These are phyloP conservation scores for Pygoscelis adeliae DNA, from an alignment of 2,113 vertebrate genomes.

Conservation along the genomic window DNA sequence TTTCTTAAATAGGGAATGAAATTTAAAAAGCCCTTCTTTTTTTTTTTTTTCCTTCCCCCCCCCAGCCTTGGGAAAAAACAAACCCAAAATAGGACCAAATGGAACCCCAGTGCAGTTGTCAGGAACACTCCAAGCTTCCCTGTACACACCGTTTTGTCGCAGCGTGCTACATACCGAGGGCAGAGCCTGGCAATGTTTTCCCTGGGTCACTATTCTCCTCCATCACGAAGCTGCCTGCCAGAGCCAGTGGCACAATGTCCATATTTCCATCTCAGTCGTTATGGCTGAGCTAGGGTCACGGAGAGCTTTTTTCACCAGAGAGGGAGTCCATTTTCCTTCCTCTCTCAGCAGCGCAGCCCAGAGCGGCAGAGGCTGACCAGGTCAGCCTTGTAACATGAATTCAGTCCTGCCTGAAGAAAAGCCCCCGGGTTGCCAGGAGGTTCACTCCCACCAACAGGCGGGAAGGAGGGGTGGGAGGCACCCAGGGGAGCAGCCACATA, in stretches of 20 bases:
- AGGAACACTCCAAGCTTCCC: background rate
- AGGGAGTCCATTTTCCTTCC: background rate
- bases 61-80: background rate
- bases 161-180: rapidly evolving
- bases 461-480: background rate
- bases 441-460: background rate
- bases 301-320: background rate
- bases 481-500: background rate
- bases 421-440: background rate
- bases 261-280: background rate
- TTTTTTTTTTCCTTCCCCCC: background rate
- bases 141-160: rapidly evolving
- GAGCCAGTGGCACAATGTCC: background rate
- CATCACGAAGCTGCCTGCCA: background rate
- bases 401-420: background rate
- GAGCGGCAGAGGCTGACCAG: background rate
- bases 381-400: background rate
- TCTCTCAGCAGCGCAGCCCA: background rate
- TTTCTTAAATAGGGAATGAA: background rate
- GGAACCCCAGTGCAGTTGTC: background rate
- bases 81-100: background rate
- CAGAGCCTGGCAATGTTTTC: background rate
- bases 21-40: background rate
- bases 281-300: background rate
- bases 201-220: rapidly evolving